Conservation (phyloP, 1,140 invertebrate genomes). For the Meloidogyne hapla region DNA sequence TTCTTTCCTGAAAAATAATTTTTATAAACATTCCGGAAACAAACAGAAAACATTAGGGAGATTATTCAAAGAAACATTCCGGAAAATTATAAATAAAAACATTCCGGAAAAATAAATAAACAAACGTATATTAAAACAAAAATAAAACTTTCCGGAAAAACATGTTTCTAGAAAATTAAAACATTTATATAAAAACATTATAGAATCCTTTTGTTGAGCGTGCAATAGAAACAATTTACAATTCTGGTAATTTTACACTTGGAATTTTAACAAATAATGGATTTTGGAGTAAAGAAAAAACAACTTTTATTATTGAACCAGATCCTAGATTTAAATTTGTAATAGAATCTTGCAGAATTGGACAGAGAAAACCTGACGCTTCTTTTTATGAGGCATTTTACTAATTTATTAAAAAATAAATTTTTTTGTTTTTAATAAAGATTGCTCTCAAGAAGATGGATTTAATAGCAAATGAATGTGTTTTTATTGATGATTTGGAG, state of each 20-base stretch:
- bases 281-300: slow-evolving; percentile 29
- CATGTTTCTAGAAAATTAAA: background rate
- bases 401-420: slow-evolving; percentile 8
- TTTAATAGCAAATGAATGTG: slow-evolving; percentile 18
- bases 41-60: background rate
- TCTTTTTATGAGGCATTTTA: slow-evolving; percentile 26
- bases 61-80: too few relatives aligned
- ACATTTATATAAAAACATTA: too few relatives aligned
- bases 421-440: slow-evolving; percentile 5
- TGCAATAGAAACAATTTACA: background rate
- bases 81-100: too few relatives aligned
- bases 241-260: slow-evolving; percentile 12
- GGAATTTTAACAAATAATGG: slow-evolving; percentile 36
- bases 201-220: slow-evolving; percentile 15
- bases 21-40: background rate
- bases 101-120: background rate
- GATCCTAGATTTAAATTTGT: slow-evolving; percentile 29
- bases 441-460: slow-evolving; percentile 24
- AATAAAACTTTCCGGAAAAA: background rate
- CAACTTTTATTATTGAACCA: slow-evolving; percentile 23
- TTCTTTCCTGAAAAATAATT: too few relatives aligned
- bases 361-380: slow-evolving; percentile 31
- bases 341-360: slow-evolving; percentile 36
- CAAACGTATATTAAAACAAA: background rate
- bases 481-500: slow-evolving; percentile 43